Conservation (phyloP, 2,888 invertebrate genomes). For the Eupsilia transversa region DNA sequence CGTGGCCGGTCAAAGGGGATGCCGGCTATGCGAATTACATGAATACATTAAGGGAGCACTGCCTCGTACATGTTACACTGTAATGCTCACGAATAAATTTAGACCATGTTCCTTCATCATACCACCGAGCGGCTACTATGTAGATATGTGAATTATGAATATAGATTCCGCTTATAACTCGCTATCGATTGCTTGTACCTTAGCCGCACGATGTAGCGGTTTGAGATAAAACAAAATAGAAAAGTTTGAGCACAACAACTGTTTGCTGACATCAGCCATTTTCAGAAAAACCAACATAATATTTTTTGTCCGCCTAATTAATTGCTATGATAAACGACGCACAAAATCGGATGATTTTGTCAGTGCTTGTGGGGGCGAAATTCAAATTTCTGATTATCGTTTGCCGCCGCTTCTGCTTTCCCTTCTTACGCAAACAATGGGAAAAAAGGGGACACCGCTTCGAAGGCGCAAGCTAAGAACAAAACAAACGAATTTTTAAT, state of each 20-base stretch:
- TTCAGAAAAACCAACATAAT: slow-evolving; percentile 77
- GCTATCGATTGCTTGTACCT: slow-evolving; percentile 60
- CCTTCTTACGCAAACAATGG: slow-evolving; percentile 88
- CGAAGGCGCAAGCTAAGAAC: slow-evolving; percentile 87
- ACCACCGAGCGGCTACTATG: slow-evolving; percentile 82
- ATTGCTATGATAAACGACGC: slow-evolving; percentile 87
- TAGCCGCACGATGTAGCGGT: slow-evolving; percentile 62
- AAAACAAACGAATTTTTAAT: slow-evolving; percentile 91
- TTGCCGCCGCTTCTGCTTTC: slow-evolving; percentile 85
- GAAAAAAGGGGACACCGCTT: slow-evolving; percentile 87
- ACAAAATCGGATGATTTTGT: slow-evolving; percentile 88
- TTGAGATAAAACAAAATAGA: slow-evolving; percentile 66
- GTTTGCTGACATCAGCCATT: slow-evolving; percentile 79
- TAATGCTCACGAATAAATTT: slow-evolving; percentile 90
- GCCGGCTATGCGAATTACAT: slow-evolving; percentile 90
- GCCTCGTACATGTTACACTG: slow-evolving; percentile 88
- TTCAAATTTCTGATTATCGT: slow-evolving; percentile 90
- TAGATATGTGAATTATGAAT: slow-evolving; percentile 85
- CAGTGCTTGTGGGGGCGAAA: slow-evolving; percentile 84
- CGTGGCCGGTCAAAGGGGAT: slow-evolving; percentile 91
- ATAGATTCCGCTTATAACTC: slow-evolving; percentile 79
- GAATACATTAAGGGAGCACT: slow-evolving; percentile 90
- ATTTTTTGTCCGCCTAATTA: slow-evolving; percentile 86
- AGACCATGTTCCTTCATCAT: slow-evolving; percentile 87
- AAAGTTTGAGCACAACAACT: slow-evolving; percentile 75